phyloP scores from a whole-genome alignment of 2,797 vertebrate species.

The Leptodactylus fallax region DNA sequence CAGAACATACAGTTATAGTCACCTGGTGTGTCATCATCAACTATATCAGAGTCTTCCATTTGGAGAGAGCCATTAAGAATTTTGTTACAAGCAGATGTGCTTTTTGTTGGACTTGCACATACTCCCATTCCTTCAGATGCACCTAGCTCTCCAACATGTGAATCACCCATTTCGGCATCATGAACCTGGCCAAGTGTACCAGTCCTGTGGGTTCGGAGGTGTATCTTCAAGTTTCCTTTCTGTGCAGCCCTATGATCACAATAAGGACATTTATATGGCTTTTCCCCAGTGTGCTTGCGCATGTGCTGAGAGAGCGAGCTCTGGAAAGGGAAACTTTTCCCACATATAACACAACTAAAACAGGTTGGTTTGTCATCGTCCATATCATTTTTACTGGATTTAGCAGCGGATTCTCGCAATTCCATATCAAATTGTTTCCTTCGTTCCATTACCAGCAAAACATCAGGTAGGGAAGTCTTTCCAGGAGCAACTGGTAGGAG shows the following conservation, averaged over 20 bases:
- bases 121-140: constrained; percentile 87
- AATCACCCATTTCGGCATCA: constrained; percentile 76
- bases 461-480: constrained; percentile 65
- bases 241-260: constrained; percentile 94
- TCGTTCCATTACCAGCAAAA: constrained; percentile 77
- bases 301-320: constrained; percentile 96
- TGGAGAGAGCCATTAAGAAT: constrained; percentile 79
- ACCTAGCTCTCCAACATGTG: constrained; percentile 77
- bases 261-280: constrained; percentile 97
- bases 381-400: constrained; percentile 73
- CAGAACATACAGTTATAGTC: constrained; percentile 78
- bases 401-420: constrained; percentile 76
- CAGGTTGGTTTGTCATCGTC: constrained; percentile 81
- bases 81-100: constrained; percentile 88
- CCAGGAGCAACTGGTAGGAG: constrained; percentile 52
- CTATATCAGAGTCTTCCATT: constrained; percentile 69
- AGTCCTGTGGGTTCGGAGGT: constrained; percentile 93
- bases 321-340: constrained; percentile 94
- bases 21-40: constrained; percentile 53
- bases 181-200: constrained; percentile 86
- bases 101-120: constrained; percentile 92
- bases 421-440: constrained; percentile 79
- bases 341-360: constrained; percentile 90
- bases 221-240: constrained; percentile 95
- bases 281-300: constrained; percentile 93